Percentiles rank a stretch among this genome's conserved stretches.
Conservation (phyloP, 2,797 vertebrate species). For the Xenentodon cancila region DNA sequence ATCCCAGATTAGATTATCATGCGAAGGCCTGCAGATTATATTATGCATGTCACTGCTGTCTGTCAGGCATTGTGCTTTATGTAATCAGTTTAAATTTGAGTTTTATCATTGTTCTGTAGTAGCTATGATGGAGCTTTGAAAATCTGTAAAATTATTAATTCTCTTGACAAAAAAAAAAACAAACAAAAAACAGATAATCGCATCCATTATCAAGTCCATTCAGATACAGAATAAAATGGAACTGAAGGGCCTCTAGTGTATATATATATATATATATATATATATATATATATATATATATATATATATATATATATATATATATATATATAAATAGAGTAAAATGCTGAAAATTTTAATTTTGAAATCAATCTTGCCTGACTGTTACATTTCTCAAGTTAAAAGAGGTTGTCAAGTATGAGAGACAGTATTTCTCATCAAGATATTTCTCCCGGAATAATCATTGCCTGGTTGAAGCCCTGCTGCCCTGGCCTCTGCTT, state of each 20-base stretch:
- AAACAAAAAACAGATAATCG: conserved; percentile 3
- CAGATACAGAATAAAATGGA: conserved; percentile 22
- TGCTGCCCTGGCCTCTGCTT: conserved; percentile 76
- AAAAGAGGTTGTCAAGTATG: conserved; percentile 50
- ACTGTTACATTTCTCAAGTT: conserved; percentile 35
- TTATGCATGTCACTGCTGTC: conserved; percentile 56
- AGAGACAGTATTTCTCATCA: conserved; percentile 60
- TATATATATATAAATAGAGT: too few species aligned
- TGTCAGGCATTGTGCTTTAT: conserved; percentile 41
- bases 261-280: not conserved
- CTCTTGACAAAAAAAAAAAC: conserved; percentile 10
- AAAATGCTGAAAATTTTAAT: too few species aligned
- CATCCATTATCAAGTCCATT: conserved; percentile 10
- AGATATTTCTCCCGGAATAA: conserved; percentile 71
- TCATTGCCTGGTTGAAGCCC: conserved; percentile 68
- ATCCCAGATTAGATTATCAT: conserved; percentile 77
- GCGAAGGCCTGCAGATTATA: conserved; percentile 60
- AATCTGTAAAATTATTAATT: conserved; percentile 6
- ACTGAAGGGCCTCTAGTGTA: conserved; percentile 34
- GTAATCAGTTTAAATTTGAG: conserved; percentile 64
- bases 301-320: too few species aligned
- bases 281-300: conserved; percentile 15
- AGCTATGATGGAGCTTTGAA: conserved; percentile 21
- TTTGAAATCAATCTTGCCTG: too few species aligned
- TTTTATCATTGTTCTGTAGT: conserved; percentile 8